phyloP scores from a whole-genome alignment of 2,888 invertebrate genomes.

The Lasius platythorax region DNA sequence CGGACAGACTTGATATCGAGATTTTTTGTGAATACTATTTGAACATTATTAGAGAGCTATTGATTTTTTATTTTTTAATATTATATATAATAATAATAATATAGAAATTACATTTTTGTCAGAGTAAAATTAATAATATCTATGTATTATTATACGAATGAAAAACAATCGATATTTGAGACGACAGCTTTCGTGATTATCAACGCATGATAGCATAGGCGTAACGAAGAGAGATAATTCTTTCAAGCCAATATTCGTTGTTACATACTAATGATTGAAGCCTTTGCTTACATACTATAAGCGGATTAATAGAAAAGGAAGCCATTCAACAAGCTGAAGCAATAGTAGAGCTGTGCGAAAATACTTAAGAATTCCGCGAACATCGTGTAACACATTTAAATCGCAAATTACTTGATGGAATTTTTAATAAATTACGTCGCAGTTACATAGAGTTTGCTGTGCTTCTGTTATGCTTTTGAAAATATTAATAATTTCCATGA shows the following conservation, averaged over 20 bases:
- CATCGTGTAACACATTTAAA: background rate
- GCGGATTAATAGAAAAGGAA: constrained; percentile 75
- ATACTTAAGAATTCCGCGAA: background rate
- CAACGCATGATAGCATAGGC: background rate
- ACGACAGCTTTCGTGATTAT: background rate
- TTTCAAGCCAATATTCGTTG: constrained; percentile 1
- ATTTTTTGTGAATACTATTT: background rate
- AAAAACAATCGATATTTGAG: background rate
- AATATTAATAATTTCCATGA: background rate
- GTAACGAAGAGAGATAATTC: background rate
- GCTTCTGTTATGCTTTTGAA: background rate
- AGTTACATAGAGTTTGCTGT: background rate
- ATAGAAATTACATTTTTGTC: background rate
- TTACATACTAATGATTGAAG: constrained; percentile 66
- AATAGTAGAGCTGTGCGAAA: background rate
- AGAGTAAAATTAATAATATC: background rate
- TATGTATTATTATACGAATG: background rate
- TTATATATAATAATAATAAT: background rate
- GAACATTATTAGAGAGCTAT: background rate
- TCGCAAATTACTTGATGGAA: background rate
- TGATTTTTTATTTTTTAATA: background rate
- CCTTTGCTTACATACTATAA: constrained; percentile 65
- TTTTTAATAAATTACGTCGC: background rate
- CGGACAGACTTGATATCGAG: background rate
- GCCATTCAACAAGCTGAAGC: constrained; percentile 56